Conservation (phyloP, 2,113 vertebrate genomes). For the Notarius quadriscutis region DNA sequence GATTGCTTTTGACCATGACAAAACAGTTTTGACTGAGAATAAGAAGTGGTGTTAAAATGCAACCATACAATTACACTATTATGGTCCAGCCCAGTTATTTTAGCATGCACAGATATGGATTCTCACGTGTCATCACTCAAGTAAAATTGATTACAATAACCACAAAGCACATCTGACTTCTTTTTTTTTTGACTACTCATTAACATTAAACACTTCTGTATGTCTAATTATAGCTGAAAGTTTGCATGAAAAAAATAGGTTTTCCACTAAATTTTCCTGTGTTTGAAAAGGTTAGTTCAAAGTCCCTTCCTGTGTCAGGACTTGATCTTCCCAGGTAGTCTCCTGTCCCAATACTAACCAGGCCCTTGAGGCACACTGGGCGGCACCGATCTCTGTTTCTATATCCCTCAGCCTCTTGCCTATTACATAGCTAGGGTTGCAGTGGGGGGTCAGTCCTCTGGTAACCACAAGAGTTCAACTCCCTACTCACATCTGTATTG, state of each 20-base stretch:
- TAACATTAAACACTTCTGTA: neutral
- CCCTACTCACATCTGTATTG: no score
- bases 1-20: neutral
- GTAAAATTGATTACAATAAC: neutral
- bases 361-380: no score
- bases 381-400: no score
- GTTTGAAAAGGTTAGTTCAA: neutral
- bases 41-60: neutral
- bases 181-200: neutral
- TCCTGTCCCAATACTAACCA: no score
- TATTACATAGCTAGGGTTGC: no score
- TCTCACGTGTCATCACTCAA: neutral
- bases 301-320: no score
- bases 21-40: neutral
- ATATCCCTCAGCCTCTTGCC: no score
- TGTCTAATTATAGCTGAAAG: neutral
- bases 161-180: neutral
- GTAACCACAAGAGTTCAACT: no score
- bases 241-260: neutral
- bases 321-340: no score
- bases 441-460: no score
- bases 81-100: neutral
- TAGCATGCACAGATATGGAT: neutral
- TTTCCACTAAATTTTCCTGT: neutral
- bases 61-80: neutral